Evolutionary conservation across 1,140 invertebrate genomes (phyloP), one percentile per base, ranked within the genome.

Genomic region (Eupeodes corollae): DNA sequence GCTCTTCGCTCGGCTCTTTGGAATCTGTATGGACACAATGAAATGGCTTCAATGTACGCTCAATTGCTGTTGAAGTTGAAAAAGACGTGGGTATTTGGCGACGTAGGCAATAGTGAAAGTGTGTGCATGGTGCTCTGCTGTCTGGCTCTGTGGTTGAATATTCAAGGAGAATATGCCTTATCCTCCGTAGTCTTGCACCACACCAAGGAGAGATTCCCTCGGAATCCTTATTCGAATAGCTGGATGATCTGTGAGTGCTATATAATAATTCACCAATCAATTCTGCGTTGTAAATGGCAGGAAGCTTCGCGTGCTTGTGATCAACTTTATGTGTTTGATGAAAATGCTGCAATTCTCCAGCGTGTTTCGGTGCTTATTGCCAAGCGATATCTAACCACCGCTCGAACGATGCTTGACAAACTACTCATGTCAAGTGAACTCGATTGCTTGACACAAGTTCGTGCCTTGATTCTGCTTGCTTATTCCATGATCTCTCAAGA

Each of bases 1-100:
- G 77, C 83, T 0, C 80, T 91, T 60, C 84, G 88, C 55, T 82
- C 88, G 2, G 83, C 85, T 0, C 70, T 94, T 1, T 93, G 89
- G 89, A 74, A 79, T 12, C 76, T 89, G 45, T 94, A 91, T 66
- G 90, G 90, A 0, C 86, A 89, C 66, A 81, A 79, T 32, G 86
- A 87, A 68, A 83, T 90, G 74, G 79, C 80, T 0, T 82, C 82
- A 0, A 68, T 91, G 32, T 84, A 78, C 58, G 81, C 82, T 39
- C 88, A 91, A 60, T 58, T 91, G 15, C 68, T 91, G 14, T 70
- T 94, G 0, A 77, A 86, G 77, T 51, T 73, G 71, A 40, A 71
- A 70, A 41, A 66, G 72, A 43, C 58, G 57, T 45, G 63, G 46
- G 50, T 50, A 2, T 51, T 72, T 16, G 57, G 73, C 11, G 67